Evolutionary conservation across 2,797 vertebrate genomes (phyloP), one percentile per base, ranked within the genome.

Genomic region (Danio aesculapii): DNA sequence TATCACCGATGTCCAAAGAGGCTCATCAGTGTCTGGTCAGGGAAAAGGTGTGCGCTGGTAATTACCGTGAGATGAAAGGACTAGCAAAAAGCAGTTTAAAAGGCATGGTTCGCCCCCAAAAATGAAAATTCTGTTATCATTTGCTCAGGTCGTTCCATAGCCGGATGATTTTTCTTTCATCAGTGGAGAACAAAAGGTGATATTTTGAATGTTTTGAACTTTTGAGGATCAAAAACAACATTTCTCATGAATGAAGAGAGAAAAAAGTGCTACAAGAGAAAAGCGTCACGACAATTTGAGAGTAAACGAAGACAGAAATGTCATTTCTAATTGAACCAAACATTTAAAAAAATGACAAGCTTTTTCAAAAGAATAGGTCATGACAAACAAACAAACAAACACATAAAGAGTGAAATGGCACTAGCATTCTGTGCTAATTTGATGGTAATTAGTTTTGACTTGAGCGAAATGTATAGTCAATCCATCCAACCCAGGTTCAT

Each of bases 61-160:
- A 89, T 90, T 88, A 88, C 59, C 44, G 86, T 79, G 57, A 73
- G 79, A 90, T 88, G 47, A 87, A 88, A 85, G 13, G 21, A 75
- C 62, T n/a, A 63, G 71, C 82, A 50, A 83, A 83, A 81, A 77
- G 17, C 16, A 10, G 53, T 63, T 64, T 5, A 71, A 17, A 71
- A 16, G 50, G 16, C 50, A 59, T 74, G 71, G 57, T 39, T 47
- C 13, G 46, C 57, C 57, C 4, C 57, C 4, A 12, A 30, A 61
- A 30, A 39, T 49, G 1, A 10, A n/a, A 61, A 39, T 49, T 14
- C 19, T 61, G 44, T 2, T 5, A 61, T 61, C 0, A 16, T 61
- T 30, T 61, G 43, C 10, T 8, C 39, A 17, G 16, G 16, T 57
- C 0, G 4, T 71, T 71, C 52, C n/a, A 55, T 43, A 43, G 30